Evolutionary conservation across 2,888 invertebrate species (phyloP), one percentile per base, ranked within the genome.

Genomic region (Osedax frankpressi): DNA sequence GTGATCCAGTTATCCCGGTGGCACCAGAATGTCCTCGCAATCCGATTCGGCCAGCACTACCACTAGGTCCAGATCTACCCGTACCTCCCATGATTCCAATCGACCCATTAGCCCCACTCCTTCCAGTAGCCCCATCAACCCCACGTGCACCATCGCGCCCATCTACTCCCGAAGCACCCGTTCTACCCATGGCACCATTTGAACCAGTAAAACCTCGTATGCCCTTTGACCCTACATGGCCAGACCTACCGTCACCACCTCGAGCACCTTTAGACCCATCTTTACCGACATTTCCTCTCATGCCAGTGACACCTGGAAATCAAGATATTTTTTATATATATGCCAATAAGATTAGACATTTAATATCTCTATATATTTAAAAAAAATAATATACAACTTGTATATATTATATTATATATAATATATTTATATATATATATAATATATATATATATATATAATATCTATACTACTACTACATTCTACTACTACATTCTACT

Each of bases 291-390:
- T 26, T 14, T 3, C 71, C 71, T 24, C 25, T 28, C 3, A 26
- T 24, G n/a, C 71, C 71, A 44, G 71, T 27, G 11, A 28, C 28
- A 11, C 70, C 70, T n/a, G n/a, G n/a, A n/a, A n/a, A n/a, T n/a
- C n/a, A n/a, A n/a, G n/a, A n/a, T n/a, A n/a, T n/a, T n/a, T n/a
- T n/a, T n/a, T n/a, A n/a, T n/a, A n/a, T n/a, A n/a, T n/a, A n/a
- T n/a, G n/a, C n/a, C n/a, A n/a, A n/a, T n/a, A n/a, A n/a, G n/a
- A n/a, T n/a, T n/a, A n/a, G n/a, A n/a, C n/a, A n/a, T n/a, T n/a
- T n/a, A n/a, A n/a, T n/a, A n/a, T n/a, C n/a, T n/a, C n/a, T n/a
- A n/a, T n/a, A n/a, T n/a, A n/a, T n/a, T n/a, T n/a, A n/a, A n/a
- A n/a, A n/a, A n/a, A n/a, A n/a, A n/a, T n/a, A n/a, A n/a, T n/a